A percentile compares a stretch with the other conserved stretches of the same genome.
These are phyloP conservation scores for Triops longicaudatus DNA, from an alignment of 1,140 invertebrate species.

Conservation along the genomic window DNA sequence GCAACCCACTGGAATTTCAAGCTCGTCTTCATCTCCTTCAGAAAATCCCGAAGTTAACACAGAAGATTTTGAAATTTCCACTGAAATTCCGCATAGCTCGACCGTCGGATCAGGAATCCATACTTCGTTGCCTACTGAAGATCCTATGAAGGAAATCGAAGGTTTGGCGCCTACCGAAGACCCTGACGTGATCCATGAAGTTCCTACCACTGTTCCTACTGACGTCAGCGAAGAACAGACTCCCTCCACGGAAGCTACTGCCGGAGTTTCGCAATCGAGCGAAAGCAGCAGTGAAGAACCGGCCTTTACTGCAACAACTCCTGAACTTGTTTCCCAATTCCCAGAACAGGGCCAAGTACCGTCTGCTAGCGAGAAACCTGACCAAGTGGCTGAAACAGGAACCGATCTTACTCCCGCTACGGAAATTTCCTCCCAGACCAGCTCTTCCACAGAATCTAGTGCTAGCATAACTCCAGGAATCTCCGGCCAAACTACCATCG, in stretches of 20 bases:
- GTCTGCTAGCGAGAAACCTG: conserved; percentile 27
- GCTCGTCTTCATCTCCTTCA: neutral
- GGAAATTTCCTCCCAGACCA: neutral
- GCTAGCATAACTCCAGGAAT: neutral
- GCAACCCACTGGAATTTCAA: neutral
- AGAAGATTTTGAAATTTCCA: neutral
- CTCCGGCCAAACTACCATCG: conserved; percentile 23
- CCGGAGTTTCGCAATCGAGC: neutral
- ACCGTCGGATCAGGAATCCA: neutral
- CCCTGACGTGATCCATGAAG: neutral
- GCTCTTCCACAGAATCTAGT: neutral
- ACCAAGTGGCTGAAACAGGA: conserved; percentile 27
- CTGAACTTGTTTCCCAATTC: neutral
- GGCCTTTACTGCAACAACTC: neutral
- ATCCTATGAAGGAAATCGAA: neutral
- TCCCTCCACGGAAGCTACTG: neutral
- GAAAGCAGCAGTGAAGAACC: conserved; percentile 9
- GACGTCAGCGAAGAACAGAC: neutral
- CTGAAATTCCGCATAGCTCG: neutral
- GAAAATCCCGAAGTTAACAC: neutral
- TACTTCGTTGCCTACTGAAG: neutral
- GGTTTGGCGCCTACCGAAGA: neutral
- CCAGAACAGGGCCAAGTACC: conserved; percentile 27
- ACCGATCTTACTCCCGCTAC: conserved; percentile 17
- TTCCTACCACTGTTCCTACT: neutral